A percentile compares a stretch with the other conserved stretches of the same genome.
phyloP scores from a whole-genome alignment of 2,888 invertebrate species.

The Temnothorax ravouxi region DNA sequence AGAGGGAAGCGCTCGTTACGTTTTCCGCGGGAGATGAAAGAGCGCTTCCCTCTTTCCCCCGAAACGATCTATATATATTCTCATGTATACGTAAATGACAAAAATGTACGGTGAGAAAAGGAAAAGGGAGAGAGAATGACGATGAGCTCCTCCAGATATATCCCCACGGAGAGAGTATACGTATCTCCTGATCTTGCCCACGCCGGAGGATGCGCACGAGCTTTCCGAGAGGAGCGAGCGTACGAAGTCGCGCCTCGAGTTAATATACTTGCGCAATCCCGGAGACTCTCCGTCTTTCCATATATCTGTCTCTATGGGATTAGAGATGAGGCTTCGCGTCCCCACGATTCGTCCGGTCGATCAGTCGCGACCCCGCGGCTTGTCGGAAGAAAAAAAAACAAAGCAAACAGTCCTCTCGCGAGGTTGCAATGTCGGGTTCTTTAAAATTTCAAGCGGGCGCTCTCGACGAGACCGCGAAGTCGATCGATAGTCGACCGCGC shows the following conservation, averaged over 20 bases:
- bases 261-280: conserved; percentile 24
- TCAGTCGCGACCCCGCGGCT: neutral
- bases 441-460: conserved; percentile 37
- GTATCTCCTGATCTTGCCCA: conserved; percentile 28
- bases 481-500: conserved; percentile 68
- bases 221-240: conserved; percentile 4
- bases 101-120: neutral
- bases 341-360: neutral
- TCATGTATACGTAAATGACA: neutral
- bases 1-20: no score
- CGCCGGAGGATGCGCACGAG: conserved; percentile 27
- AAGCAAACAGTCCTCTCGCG: neutral
- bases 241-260: neutral
- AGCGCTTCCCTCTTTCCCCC: no score
- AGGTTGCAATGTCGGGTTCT: neutral
- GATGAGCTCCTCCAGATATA: neutral
- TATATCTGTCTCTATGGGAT: neutral
- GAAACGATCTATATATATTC: no score
- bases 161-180: conserved; percentile 6
- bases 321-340: neutral
- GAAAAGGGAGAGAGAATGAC: neutral
- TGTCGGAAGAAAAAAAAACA: neutral
- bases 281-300: neutral
- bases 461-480: conserved; percentile 12
- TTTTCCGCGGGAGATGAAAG: no score